Evolutionary conservation across 2,113 vertebrate species (phyloP).

Genomic region (Corythoichthys haematopterus): DNA sequence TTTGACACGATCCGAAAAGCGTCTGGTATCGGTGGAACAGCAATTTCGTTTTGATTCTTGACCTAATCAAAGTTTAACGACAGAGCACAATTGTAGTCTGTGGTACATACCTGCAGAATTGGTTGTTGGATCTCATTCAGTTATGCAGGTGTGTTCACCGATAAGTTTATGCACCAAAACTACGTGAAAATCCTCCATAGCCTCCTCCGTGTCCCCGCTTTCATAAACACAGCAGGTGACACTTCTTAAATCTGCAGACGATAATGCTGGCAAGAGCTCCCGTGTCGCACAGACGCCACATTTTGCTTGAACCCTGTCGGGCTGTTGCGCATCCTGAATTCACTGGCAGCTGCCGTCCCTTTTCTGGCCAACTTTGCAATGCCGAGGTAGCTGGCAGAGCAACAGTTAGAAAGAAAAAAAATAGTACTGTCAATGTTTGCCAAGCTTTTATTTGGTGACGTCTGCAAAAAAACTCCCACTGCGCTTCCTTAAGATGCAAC

Average conservation of each 20-base stretch:
- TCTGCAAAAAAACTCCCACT: constrained; percentile 11
- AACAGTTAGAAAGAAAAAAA: neutral
- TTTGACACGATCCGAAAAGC: too few relatives aligned
- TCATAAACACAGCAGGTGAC: neutral
- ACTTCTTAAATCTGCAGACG: constrained; percentile 14
- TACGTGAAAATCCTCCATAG: neutral
- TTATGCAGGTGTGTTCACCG: neutral
- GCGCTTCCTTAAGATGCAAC: constrained; percentile 9
- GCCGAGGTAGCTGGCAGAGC: constrained; percentile 28
- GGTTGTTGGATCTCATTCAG: neutral
- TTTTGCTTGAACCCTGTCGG: constrained; percentile 11
- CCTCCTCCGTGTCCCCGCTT: neutral
- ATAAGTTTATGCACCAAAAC: neutral
- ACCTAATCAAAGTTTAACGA: neutral
- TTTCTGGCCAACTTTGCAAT: constrained; percentile 20
- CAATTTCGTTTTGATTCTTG: too few relatives aligned
- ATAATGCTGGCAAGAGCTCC: constrained; percentile 11
- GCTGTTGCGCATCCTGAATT: constrained; percentile 17
- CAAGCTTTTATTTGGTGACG: constrained; percentile 22
- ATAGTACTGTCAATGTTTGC: neutral
- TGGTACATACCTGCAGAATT: neutral
- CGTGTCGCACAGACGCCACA: neutral
- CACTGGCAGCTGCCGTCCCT: constrained; percentile 20
- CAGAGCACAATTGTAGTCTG: neutral
- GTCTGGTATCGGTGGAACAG: too few relatives aligned